A percentile compares a stretch with the other conserved stretches of the same genome.
Conservation (phyloP, 2,113 vertebrate species). For the Spermophilus dauricus region DNA sequence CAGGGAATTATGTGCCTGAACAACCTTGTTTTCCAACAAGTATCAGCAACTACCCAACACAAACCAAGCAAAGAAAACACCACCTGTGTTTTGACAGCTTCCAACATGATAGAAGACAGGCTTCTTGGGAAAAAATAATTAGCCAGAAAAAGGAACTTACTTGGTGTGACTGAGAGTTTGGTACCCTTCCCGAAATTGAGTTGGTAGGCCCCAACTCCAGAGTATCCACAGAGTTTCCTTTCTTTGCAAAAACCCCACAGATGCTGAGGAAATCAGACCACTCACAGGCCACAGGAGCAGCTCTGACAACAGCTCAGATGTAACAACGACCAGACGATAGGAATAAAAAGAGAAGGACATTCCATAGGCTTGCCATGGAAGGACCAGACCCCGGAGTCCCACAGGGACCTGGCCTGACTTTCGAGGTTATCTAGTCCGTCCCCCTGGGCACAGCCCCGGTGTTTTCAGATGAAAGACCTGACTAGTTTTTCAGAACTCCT, state of each 20-base stretch:
- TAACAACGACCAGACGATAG: not conserved
- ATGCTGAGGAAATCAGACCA: slow-evolving; percentile 31
- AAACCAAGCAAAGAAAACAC: slow-evolving; percentile 82
- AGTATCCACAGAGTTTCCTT: slow-evolving; percentile 74
- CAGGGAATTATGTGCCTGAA: slow-evolving; percentile 70
- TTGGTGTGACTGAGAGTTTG: slow-evolving; percentile 71
- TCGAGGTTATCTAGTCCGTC: not conserved
- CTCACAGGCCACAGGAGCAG: not conserved
- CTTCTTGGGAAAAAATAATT: slow-evolving; percentile 77
- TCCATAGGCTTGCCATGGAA: not conserved
- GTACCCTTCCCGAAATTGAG: slow-evolving; percentile 77
- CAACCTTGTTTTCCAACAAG: slow-evolving; percentile 78
- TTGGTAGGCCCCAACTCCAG: rapidly evolving
- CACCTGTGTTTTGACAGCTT: slow-evolving; percentile 84
- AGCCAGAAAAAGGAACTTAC: slow-evolving; percentile 82
- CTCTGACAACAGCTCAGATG: not conserved
- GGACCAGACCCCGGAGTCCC: not conserved
- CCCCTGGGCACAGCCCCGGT: not conserved
- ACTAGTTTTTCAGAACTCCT: not conserved
- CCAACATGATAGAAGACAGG: slow-evolving; percentile 60
- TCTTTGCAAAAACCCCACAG: slow-evolving; percentile 77
- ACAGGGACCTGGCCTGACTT: not conserved
- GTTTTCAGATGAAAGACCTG: not conserved
- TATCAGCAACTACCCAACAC: slow-evolving; percentile 74
- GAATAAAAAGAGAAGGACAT: not conserved